Evolutionary conservation across 2,797 vertebrate species (phyloP), one percentile per base, ranked within the genome.

Genomic region (Coendou prehensilis): DNA sequence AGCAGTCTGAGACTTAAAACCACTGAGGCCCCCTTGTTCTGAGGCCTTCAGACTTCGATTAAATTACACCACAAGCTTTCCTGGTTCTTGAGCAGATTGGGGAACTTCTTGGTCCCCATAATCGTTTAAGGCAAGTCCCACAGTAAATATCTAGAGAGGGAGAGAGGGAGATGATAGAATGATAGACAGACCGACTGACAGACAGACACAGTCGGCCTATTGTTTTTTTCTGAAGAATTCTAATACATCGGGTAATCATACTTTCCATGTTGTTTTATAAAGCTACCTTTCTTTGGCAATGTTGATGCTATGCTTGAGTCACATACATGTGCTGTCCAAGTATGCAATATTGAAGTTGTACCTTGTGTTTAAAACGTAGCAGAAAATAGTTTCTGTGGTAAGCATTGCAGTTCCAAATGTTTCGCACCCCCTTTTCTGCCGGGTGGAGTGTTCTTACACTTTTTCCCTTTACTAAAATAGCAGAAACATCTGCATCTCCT

Each of bases 401-500:
- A 88, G 81, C 45, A 69, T 9, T 69, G 14, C 69, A 81, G 88
- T 63, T 92, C 3, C 37, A 92, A 75, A 73, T 91, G 37, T 56
- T 80, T 88, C 80, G 80, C 1, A 69, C 20, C 47, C 54, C 22
- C 33, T 69, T 80, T 97, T 87, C 97, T 97, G 92, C 37, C 28
- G 13, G 15, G 26, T 96, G 30, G 69, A 63, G n/a, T 91, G 89
- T 94, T 97, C 92, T 95, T 47, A 82, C 41, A 96, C 94, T 96
- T 98, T 61, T 97, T 50, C 85, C 33, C 10, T 96, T 98, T 89
- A 84, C 80, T 95, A 95, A 97, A 98, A 98, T 97, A 97, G 95
- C 96, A 98, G 97, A 98, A 98, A 98, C 98, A 98, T 98, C 97
- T 98, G 98, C 92, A 64, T 96, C 92, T 87, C 87, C 92, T 94